Evolutionary conservation across 1,140 invertebrate species (phyloP).

Genomic region (Nephila pilipes): DNA sequence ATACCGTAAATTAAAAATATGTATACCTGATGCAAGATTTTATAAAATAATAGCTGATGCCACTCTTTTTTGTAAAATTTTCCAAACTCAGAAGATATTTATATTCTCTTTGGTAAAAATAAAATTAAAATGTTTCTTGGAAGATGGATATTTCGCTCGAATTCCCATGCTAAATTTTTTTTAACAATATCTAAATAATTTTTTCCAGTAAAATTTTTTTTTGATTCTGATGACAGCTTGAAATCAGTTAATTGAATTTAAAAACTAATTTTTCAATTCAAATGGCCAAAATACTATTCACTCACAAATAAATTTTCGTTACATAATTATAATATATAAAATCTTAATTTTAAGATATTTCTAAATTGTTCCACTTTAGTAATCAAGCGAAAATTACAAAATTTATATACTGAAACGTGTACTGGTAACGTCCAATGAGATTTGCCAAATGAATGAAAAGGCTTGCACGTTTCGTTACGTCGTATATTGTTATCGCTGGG

Average conservation of each 20-base stretch:
- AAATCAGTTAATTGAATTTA: too few species aligned
- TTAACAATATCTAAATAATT: too few species aligned
- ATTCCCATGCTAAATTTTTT: too few species aligned
- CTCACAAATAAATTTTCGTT: background rate
- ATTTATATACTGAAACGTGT: constrained; percentile 36
- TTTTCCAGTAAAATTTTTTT: too few species aligned
- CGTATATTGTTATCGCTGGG: constrained; percentile 53
- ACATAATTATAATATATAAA: background rate
- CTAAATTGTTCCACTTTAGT: constrained; percentile 19
- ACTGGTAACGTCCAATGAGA: constrained; percentile 55
- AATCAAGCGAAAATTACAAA: constrained; percentile 33
- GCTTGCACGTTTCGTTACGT: constrained; percentile 47
- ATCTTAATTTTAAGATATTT: background rate
- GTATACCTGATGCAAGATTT: constrained; percentile 55
- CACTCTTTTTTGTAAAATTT: background rate
- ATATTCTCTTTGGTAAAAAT: background rate
- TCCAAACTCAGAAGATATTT: background rate
- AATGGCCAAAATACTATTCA: too few species aligned
- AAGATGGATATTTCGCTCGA: background rate
- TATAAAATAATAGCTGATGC: constrained; percentile 43
- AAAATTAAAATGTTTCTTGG: background rate
- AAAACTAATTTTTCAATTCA: too few species aligned
- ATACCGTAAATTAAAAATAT: constrained; percentile 57
- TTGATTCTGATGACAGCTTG: too few species aligned
- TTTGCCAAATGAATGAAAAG: background rate